Evolutionary conservation across 2,113 vertebrate genomes (phyloP).

Genomic region (Thunnus maccoyii): DNA sequence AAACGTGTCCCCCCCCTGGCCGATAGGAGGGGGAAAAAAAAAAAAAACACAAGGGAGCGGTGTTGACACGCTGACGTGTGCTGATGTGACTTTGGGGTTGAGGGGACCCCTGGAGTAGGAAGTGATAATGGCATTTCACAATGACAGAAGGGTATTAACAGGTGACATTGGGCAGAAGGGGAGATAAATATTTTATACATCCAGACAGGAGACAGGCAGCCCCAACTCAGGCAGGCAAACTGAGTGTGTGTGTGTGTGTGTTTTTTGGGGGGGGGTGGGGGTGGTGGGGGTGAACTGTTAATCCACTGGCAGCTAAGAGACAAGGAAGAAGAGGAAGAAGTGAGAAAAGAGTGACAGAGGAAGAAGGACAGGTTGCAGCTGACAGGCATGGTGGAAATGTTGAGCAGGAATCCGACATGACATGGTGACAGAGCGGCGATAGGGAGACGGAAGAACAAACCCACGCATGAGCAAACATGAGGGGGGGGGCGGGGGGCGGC

Average conservation of each 20-base stretch:
- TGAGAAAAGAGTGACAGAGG: slow-evolving; percentile 46
- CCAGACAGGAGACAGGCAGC: slow-evolving; percentile 65
- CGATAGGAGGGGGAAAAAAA: neutral
- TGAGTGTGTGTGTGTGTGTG: slow-evolving; percentile 5
- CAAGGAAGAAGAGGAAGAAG: slow-evolving; percentile 21
- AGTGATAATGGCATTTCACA: slow-evolving; percentile 59
- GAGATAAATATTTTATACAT: slow-evolving; percentile 76
- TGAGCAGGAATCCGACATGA: slow-evolving; percentile 53
- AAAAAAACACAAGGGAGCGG: slow-evolving; percentile 5
- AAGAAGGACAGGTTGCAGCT: slow-evolving; percentile 38
- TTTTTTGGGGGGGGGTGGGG: neutral
- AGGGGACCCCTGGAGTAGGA: slow-evolving; percentile 60
- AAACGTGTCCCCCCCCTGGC: slow-evolving; percentile 13
- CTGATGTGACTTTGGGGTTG: slow-evolving; percentile 53
- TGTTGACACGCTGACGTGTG: slow-evolving; percentile 48
- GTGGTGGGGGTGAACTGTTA: slow-evolving; percentile 41
- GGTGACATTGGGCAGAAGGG: slow-evolving; percentile 66
- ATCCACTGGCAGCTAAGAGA: slow-evolving; percentile 67
- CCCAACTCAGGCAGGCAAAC: slow-evolving; percentile 43
- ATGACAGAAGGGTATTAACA: slow-evolving; percentile 73
- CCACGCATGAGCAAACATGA: slow-evolving; percentile 53
- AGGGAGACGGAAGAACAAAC: slow-evolving; percentile 51
- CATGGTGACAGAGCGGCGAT: slow-evolving; percentile 53
- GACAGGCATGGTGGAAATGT: slow-evolving; percentile 62
- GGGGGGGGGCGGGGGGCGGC: neutral